Percentiles rank a stretch among this genome's conserved stretches.
These are phyloP conservation scores for Brachyopa scutellaris DNA, from an alignment of 2,888 invertebrate genomes.

Conservation along the genomic window DNA sequence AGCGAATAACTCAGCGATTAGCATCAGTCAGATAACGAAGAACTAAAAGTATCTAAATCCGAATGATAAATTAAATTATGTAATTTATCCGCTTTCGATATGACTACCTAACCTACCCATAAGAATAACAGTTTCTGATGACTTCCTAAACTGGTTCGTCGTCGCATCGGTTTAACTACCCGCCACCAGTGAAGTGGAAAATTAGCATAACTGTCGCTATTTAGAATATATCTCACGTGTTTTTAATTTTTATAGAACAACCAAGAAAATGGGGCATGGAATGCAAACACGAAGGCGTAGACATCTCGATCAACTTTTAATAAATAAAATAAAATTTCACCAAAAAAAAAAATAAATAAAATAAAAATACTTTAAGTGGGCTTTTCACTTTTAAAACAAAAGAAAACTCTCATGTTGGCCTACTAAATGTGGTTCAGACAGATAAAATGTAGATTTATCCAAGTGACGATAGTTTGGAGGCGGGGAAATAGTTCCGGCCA, in stretches of 20 bases:
- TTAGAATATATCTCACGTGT: neutral
- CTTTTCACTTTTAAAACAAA: neutral
- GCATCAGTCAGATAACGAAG: neutral
- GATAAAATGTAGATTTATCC: neutral
- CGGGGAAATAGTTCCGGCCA: neutral
- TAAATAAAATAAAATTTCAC: slow-evolving; percentile 8
- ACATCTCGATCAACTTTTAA: neutral
- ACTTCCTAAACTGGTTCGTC: neutral
- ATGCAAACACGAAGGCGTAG: neutral
- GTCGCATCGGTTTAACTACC: neutral
- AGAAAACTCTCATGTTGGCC: no score
- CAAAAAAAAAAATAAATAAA: no score
- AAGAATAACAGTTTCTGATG: neutral
- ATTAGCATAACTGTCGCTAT: neutral
- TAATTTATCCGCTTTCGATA: slow-evolving; percentile 26
- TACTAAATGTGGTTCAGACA: no score
- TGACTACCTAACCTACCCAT: no score
- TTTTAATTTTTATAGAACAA: neutral
- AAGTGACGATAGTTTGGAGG: neutral
- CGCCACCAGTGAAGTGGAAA: neutral
- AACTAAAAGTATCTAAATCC: neutral
- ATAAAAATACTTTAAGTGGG: no score
- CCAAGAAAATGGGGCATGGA: no score
- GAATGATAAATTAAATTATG: neutral
- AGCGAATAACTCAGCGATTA: slow-evolving; percentile 8